Evolutionary conservation across 2,113 vertebrate species (phyloP).

Genomic region (Azemiops feae): DNA sequence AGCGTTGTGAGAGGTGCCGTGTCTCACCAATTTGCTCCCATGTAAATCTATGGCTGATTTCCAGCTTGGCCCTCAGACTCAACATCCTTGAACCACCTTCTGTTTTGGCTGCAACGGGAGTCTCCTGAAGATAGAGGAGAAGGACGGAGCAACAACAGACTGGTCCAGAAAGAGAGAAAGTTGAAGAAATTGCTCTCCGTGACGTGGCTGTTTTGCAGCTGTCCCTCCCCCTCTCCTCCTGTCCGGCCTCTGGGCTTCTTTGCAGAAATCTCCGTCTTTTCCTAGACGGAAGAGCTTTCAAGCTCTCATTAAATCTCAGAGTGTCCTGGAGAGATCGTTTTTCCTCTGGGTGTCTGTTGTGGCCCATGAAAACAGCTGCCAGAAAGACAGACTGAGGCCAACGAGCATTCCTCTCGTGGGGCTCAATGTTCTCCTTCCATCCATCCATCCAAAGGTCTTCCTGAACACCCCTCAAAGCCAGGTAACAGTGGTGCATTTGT

Average conservation of each 20-base stretch:
- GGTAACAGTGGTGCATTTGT: constrained; percentile 1
- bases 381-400: accelerated
- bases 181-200: background rate
- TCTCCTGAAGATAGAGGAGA: accelerated
- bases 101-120: background rate
- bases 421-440: background rate
- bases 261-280: background rate
- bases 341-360: background rate
- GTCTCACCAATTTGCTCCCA: background rate
- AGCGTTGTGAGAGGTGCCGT: background rate
- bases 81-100: accelerated
- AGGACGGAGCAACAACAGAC: accelerated
- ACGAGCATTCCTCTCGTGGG: background rate
- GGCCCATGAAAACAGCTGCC: background rate
- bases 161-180: background rate
- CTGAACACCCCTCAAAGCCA: background rate
- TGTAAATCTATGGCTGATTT: background rate
- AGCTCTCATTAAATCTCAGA: background rate
- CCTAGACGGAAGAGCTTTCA: background rate
- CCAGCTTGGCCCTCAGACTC: background rate
- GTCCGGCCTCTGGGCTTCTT: background rate
- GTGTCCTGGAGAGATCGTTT: accelerated
- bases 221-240: background rate
- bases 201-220: background rate
- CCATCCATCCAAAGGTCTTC: constrained; percentile 1